Conservation (phyloP, 2,113 vertebrate genomes). For the Sinocyclocheilus rhinocerous region DNA sequence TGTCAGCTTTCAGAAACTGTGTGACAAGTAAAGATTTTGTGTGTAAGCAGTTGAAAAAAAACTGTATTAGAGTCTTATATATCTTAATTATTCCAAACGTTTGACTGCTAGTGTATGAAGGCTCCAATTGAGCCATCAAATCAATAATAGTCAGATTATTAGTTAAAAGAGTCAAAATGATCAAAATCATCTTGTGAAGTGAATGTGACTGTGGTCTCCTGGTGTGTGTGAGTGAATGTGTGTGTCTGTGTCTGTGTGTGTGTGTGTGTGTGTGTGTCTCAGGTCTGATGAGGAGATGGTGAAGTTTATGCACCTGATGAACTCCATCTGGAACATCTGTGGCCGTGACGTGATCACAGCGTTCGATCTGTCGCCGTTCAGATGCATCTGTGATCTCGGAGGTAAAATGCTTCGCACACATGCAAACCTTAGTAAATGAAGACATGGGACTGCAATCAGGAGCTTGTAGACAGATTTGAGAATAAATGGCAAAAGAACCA, state of each 20-base stretch:
- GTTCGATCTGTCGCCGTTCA: conserved; percentile 86
- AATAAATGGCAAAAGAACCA: not conserved
- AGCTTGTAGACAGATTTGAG: not conserved
- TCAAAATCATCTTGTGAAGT: no score
- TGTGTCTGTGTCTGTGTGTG: conserved; percentile 16
- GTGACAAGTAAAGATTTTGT: no score
- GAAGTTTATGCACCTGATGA: conserved; percentile 85
- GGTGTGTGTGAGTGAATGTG: not conserved
- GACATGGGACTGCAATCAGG: not conserved
- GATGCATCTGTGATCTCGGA: conserved; percentile 83
- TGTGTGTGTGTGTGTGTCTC: conserved; percentile 30
- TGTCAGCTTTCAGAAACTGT: no score
- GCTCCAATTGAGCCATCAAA: no score
- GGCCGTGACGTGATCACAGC: conserved; percentile 80
- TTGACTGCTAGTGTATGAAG: no score
- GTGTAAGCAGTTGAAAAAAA: no score
- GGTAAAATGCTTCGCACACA: conserved; percentile 71
- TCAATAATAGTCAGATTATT: no score
- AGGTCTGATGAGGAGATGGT: conserved; percentile 86
- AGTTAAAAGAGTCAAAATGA: no score
- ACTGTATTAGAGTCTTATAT: no score
- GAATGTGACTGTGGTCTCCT: no score
- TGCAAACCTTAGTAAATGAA: not conserved
- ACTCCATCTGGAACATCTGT: conserved; percentile 86
- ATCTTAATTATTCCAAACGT: no score